Base-by-base conservation (phyloP, 1,140 invertebrate species). In the Elymnias hypermnestra region DNA sequence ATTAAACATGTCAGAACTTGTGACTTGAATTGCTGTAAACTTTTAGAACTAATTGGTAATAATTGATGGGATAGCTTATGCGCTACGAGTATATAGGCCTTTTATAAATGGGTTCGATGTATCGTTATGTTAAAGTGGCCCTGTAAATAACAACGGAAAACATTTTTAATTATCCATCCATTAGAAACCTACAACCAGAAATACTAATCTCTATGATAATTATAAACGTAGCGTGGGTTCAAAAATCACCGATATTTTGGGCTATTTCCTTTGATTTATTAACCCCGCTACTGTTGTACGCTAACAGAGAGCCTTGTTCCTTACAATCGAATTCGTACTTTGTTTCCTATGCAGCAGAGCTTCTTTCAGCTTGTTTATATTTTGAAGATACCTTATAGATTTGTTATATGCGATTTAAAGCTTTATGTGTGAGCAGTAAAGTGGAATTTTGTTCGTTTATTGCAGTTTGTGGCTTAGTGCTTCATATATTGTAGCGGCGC, bases 251-350 rank as follows among this genome's bases (percentile, higher is more conserved):
- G 58, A 57, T 62, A 72, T 72, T 67, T 61, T 28, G 51, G 55
- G 47, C 60, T 44, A 65, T 70, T 58, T 63, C 51, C 47, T 35
- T 53, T 69, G 69, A 72, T 72, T 72, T 72, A 72, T 61, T 50
- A 15, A 41, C 37, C 36, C 42, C 41, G 53, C 42, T 52, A 56
- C 54, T 53, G 50, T 13, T 33, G 40, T 43, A 31, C 40, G 18
- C 6, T 28, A 15, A 15, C 40, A 19, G 9, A 33, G 17, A 3
- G 8, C 3, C 15, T 9, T 4, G 5, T 33, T 2, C 7, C 31
- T 8, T 3, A 2, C 31, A 33, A 17, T 2, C 7, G 2, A 33
- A 7, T 8, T 33, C 18, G 13, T 10, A 33, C 31, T 15, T n/a
- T 33, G 17, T 33, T 17, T 7, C 10, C 8, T 17, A 15, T 8